Evolutionary conservation across 1,140 invertebrate species (phyloP).

Genomic region (Drosophila pachea): DNA sequence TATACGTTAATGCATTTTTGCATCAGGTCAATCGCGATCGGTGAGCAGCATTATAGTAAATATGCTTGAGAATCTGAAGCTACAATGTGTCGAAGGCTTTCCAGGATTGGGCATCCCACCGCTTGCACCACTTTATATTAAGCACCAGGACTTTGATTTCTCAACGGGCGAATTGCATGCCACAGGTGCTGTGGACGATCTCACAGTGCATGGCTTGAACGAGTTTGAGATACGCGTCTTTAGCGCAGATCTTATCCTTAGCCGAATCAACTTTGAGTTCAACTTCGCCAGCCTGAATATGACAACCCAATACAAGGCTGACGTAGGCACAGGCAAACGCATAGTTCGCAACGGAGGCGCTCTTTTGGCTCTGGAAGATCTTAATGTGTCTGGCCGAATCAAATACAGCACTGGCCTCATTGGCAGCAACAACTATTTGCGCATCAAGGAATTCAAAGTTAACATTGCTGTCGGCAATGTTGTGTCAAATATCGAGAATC

Average conservation of each 20-base stretch:
- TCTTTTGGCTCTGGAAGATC: constrained; percentile 63
- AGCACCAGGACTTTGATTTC: constrained; percentile 41
- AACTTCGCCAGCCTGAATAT: constrained; percentile 54
- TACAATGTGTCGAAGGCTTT: constrained; percentile 55
- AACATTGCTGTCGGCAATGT: constrained; percentile 59
- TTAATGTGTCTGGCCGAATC: constrained; percentile 47
- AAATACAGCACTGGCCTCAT: constrained; percentile 53
- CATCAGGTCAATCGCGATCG: constrained; percentile 54
- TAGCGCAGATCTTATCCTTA: constrained; percentile 25
- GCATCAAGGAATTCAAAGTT: constrained; percentile 52
- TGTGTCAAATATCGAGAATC: constrained; percentile 65
- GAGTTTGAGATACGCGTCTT: constrained; percentile 53
- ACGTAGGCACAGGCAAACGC: constrained; percentile 42
- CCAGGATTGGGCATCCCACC: constrained; percentile 56
- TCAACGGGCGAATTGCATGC: constrained; percentile 43
- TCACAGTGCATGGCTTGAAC: constrained; percentile 58
- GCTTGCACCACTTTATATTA: constrained; percentile 47
- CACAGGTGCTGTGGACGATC: constrained; percentile 34
- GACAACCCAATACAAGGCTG: constrained; percentile 55
- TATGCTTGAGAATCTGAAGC: constrained; percentile 40
- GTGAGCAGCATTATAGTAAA: constrained; percentile 46
- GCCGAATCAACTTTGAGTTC: constrained; percentile 45
- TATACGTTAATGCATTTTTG: not conserved
- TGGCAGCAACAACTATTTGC: constrained; percentile 30
- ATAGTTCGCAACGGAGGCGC: constrained; percentile 56